Evolutionary conservation across 2,797 vertebrate species (phyloP).

Genomic region (Lagorchestes hirsutus): DNA sequence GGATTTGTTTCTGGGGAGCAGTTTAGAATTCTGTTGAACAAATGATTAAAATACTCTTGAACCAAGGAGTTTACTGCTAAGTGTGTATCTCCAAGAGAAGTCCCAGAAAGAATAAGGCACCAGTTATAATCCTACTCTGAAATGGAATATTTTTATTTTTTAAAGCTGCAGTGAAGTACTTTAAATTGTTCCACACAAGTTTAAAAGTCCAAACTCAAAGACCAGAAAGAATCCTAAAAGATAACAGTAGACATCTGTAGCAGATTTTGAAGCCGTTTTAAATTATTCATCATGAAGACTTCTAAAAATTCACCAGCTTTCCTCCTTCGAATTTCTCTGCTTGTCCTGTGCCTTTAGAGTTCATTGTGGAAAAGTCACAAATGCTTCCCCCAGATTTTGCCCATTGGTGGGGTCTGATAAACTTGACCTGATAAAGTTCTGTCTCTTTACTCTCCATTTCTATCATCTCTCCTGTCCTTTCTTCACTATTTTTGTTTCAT

Average conservation of each 20-base stretch:
- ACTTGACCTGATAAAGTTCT: slow-evolving; percentile 5
- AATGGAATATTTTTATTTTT: slow-evolving; percentile 49
- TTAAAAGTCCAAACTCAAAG: background rate
- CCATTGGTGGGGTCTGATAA: slow-evolving; percentile 34
- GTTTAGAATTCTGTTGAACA: background rate
- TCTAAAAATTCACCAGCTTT: background rate
- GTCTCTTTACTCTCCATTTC: slow-evolving; percentile 19
- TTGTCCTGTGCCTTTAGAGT: slow-evolving; percentile 37
- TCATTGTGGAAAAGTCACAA: slow-evolving; percentile 45
- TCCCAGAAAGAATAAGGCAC: background rate
- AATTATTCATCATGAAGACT: slow-evolving; percentile 34
- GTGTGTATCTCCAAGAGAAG: background rate
- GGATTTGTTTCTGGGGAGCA: background rate
- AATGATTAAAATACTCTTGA: background rate
- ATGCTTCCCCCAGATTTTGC: slow-evolving; percentile 9
- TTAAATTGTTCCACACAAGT: slow-evolving; percentile 17
- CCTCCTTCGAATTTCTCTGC: slow-evolving; percentile 43
- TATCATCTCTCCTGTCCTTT: background rate
- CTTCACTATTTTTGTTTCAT: slow-evolving; percentile 31
- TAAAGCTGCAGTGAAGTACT: slow-evolving; percentile 38
- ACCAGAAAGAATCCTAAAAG: slow-evolving; percentile 24
- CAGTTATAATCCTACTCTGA: background rate
- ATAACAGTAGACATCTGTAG: slow-evolving; percentile 46
- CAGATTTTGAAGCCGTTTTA: slow-evolving; percentile 31
- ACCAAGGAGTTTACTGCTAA: too few species aligned